These are phyloP conservation scores for Parnassius mnemosyne DNA, from an alignment of 2,888 invertebrate genomes.

Conservation along the genomic window DNA sequence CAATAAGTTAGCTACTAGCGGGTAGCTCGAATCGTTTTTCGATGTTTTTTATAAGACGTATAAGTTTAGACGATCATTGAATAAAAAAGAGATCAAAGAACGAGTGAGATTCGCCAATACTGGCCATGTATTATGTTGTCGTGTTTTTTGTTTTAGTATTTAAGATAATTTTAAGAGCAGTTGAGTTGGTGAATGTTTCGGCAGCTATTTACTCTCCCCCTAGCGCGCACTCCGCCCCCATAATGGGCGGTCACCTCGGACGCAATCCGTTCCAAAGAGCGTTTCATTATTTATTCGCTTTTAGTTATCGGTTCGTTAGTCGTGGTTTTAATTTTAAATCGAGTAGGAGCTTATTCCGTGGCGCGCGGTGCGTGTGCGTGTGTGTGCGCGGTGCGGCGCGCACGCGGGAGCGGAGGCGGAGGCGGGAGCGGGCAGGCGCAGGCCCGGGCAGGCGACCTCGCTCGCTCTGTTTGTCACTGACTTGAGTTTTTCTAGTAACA, in stretches of 20 bases:
- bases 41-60: constrained; percentile 9
- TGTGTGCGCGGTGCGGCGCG: constrained; percentile 33
- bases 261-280: constrained; percentile 73
- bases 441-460: constrained; percentile 31
- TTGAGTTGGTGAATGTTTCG: constrained; percentile 30
- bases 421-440: constrained; percentile 34
- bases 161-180: constrained; percentile 33
- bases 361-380: constrained; percentile 40
- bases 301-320: constrained; percentile 57
- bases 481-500: constrained; percentile 46
- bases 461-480: constrained; percentile 30
- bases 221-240: constrained; percentile 15
- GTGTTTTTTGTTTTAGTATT: constrained; percentile 35
- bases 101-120: constrained; percentile 2
- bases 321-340: constrained; percentile 43
- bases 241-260: constrained; percentile 49
- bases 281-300: constrained; percentile 67
- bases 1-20: constrained; percentile 5
- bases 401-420: constrained; percentile 36
- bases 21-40: constrained; percentile 1
- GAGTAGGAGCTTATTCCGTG: constrained; percentile 35
- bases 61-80: background rate
- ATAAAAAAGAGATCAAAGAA: background rate
- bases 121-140: constrained; percentile 44
- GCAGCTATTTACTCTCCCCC: constrained; percentile 29